Conservation (phyloP, 2,797 vertebrate genomes). For the Coregonus suidteri region DNA sequence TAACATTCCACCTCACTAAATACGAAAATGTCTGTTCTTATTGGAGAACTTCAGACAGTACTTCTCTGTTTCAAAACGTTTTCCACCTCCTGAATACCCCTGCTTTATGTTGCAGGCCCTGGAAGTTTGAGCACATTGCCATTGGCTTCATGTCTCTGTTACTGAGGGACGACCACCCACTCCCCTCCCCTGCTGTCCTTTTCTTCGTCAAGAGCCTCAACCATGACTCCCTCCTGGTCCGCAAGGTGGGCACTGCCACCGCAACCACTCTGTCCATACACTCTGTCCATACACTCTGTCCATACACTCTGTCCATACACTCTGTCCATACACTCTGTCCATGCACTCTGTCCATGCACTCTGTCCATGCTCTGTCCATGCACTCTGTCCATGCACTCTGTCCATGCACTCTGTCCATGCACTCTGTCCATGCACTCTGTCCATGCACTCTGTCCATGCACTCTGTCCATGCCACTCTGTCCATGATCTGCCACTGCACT, state of each 20-base stretch:
- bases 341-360: no score
- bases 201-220: conserved; percentile 96
- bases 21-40: neutral
- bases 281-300: no score
- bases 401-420: no score
- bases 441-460: no score
- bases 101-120: conserved; percentile 79
- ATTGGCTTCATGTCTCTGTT: conserved; percentile 93
- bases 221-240: conserved; percentile 93
- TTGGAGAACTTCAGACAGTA: neutral
- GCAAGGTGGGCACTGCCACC: conserved; percentile 81
- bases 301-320: no score
- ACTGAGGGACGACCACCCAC: conserved; percentile 88
- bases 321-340: no score
- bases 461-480: no score
- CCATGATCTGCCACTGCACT: no score
- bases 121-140: conserved; percentile 97
- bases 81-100: neutral
- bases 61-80: neutral
- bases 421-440: no score
- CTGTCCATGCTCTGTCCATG: no score
- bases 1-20: neutral
- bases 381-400: no score
- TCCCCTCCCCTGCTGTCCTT: conserved; percentile 83
- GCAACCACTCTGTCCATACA: no score